Evolutionary conservation across 2,888 invertebrate genomes (phyloP).

Genomic region (Spisula solida): DNA sequence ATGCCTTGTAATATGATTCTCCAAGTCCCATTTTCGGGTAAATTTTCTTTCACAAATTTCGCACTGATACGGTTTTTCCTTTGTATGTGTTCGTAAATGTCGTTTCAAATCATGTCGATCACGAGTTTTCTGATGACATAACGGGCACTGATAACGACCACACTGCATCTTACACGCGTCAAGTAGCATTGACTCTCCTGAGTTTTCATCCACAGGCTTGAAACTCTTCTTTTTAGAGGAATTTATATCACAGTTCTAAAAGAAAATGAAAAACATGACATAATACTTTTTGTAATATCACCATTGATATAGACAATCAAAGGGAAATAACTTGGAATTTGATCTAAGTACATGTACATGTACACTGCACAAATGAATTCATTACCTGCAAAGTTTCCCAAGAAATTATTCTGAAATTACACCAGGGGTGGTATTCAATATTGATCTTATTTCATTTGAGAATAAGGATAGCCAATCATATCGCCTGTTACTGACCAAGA

Average conservation of each 20-base stretch:
- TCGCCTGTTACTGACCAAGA: too few relatives aligned
- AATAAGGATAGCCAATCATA: too few relatives aligned
- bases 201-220: conserved; percentile 49
- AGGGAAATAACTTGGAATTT: too few relatives aligned
- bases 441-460: too few relatives aligned
- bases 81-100: conserved; percentile 62
- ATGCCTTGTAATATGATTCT: conserved; percentile 46
- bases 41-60: conserved; percentile 48
- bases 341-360: too few relatives aligned
- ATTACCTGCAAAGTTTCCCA: too few relatives aligned
- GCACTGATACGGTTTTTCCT: conserved; percentile 62
- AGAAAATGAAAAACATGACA: neutral
- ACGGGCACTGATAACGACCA: conserved; percentile 58
- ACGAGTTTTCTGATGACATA: conserved; percentile 43
- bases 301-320: too few relatives aligned
- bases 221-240: conserved; percentile 29
- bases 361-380: too few relatives aligned
- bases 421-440: too few relatives aligned
- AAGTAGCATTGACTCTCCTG: conserved; percentile 41
- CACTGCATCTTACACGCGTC: conserved; percentile 48
- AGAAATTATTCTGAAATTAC: too few relatives aligned
- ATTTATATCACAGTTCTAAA: conserved; percentile 1
- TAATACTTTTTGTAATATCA: neutral
- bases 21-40: conserved; percentile 60
- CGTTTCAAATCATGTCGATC: conserved; percentile 62